Base-by-base conservation (phyloP, 2,797 vertebrate genomes). In the Diplodus puntazzo region DNA sequence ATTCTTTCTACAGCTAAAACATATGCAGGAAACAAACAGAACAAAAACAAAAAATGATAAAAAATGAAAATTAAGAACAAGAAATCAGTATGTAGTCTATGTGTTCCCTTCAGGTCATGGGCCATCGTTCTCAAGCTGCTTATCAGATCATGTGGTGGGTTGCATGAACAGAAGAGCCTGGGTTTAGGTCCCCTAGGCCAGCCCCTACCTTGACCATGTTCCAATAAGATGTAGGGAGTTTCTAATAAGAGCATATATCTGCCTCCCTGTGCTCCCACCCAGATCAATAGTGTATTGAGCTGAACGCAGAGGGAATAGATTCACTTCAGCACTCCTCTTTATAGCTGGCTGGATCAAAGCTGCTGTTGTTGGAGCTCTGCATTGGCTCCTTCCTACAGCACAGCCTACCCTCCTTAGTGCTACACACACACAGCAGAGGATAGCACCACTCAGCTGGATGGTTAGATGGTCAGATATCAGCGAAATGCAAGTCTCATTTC, bases 281-380 rank as follows among this genome's bases (percentile, higher is more conserved):
- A 80, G 92, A 95, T 97, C 95, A 87, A 96, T 96, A 95, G 30
- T 42, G 45, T 92, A 93, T 94, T 80, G 94, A 96, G 86, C 92
- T 82, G 66, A 91, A 83, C 72, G 58, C 72, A 69, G 84, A 80
- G 77, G 75, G 88, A 92, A 94, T 88, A 89, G 89, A 90, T 89
- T 84, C 87, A 84, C 77, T 81, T 88, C 91, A 91, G 34, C 82
- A 49, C 77, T 92, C 73, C 75, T 87, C 88, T 88, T 92, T 92
- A 82, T 55, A 82, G 73, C 82, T 71, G 73, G 80, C 79, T 78
- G 80, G 87, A 90, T 93, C 86, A 83, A 80, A 90, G 84, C 72
- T 69, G 57, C 58, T 25, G 49, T 16, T 10, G 59, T 43, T 82
- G 18, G 0, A 17, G 76, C 78, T 76, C 83, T 87, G 77, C 57